Percentiles rank a stretch among this genome's conserved stretches.
Evolutionary conservation across 2,797 vertebrate genomes (phyloP).

Genomic region (Australoheros facetus): DNA sequence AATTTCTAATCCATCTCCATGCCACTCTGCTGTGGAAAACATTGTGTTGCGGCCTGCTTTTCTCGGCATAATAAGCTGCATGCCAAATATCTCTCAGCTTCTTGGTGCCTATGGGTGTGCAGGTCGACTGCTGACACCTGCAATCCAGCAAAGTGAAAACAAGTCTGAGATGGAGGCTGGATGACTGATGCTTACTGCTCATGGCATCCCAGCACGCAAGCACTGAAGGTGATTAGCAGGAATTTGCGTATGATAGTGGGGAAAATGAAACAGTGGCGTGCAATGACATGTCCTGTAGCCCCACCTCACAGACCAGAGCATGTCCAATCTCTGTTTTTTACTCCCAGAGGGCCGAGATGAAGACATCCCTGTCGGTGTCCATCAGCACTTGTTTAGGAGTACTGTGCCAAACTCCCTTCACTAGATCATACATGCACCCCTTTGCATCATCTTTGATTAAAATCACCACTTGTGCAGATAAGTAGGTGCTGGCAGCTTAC

Average conservation of each 20-base stretch:
- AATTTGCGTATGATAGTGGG: conserved; percentile 56
- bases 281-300: conserved; percentile 64
- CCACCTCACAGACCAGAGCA: conserved; percentile 49
- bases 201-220: conserved; percentile 48
- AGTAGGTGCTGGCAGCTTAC: conserved; percentile 60
- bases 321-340: conserved; percentile 32
- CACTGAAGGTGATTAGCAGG: conserved; percentile 68
- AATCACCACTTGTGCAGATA: conserved; percentile 57
- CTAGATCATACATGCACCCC: conserved; percentile 26
- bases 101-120: conserved; percentile 45
- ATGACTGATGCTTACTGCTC: conserved; percentile 69
- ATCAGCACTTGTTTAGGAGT: conserved; percentile 54
- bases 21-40: conserved; percentile 43
- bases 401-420: conserved; percentile 53
- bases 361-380: conserved; percentile 65
- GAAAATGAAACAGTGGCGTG: conserved; percentile 62
- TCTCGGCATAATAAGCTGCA: conserved; percentile 51
- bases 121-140: conserved; percentile 66
- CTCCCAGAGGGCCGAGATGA: conserved; percentile 31
- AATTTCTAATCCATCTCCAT: conserved; percentile 64
- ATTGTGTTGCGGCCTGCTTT: conserved; percentile 40
- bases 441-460: conserved; percentile 70
- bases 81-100: conserved; percentile 62
- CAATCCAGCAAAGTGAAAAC: conserved; percentile 67
- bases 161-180: conserved; percentile 57